phyloP scores from a whole-genome alignment of 30 jellyfish, hydroid and myxozoan species.

The Turritopsis dohrnii region DNA sequence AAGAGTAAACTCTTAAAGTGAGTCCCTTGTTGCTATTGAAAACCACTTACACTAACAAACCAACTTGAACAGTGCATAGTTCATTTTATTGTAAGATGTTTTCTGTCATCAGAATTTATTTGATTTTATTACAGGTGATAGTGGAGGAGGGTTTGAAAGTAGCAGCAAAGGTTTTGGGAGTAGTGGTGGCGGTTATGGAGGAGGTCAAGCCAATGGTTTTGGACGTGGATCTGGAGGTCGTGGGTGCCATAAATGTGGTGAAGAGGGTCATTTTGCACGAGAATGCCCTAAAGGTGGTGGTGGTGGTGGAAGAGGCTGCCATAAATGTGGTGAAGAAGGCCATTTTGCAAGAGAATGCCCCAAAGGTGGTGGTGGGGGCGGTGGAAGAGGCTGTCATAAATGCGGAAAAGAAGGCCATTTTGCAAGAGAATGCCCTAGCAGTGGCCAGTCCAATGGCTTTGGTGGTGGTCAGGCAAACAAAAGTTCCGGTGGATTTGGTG shows the following conservation, averaged over 20 bases:
- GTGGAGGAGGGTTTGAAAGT: slow-evolving; percentile 40
- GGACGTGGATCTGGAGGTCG: slow-evolving; percentile 57
- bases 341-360: slow-evolving; percentile 58
- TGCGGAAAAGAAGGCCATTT: slow-evolving; percentile 48
- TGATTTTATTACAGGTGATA: slow-evolving; percentile 36
- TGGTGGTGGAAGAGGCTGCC: slow-evolving; percentile 45
- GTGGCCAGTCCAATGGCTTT: no score
- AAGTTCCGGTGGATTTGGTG: slow-evolving; percentile 55
- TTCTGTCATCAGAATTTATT: neutral
- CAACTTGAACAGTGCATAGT: no score
- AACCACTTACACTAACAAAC: no score
- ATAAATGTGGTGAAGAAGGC: slow-evolving; percentile 38
- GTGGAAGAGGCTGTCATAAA: slow-evolving; percentile 31
- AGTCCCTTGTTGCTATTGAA: no score
- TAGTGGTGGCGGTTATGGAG: slow-evolving; percentile 38
- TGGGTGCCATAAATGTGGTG: slow-evolving; percentile 49
- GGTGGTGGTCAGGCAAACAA: slow-evolving; percentile 35
- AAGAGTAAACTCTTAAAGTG: no score
- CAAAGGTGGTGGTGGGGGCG: slow-evolving; percentile 46
- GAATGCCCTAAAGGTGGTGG: slow-evolving; percentile 51
- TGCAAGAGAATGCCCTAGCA: slow-evolving; percentile 51
- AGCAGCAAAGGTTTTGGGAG: slow-evolving; percentile 17
- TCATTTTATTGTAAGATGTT: no score
- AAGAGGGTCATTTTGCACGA: slow-evolving; percentile 51
- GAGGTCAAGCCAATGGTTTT: slow-evolving; percentile 39